A percentile compares a stretch with the other conserved stretches of the same genome.
phyloP scores from a whole-genome alignment of 2,113 vertebrate species.

The Tyrannus savana region DNA sequence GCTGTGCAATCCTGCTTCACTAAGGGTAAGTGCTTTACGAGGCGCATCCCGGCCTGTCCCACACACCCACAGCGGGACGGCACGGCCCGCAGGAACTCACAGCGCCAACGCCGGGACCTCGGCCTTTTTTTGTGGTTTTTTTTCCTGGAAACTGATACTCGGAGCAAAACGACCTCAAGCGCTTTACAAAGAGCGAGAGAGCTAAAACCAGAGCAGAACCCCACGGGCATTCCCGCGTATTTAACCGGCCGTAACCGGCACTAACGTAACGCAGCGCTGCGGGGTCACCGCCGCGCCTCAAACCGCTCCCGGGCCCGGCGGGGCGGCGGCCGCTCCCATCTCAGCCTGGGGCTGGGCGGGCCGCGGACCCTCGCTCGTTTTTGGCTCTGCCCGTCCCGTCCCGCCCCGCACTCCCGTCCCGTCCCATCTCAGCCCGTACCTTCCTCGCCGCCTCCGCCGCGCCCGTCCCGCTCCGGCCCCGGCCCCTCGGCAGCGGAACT shows the following conservation, averaged over 20 bases:
- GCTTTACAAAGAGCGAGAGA: rapidly evolving
- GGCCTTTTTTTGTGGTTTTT: not conserved
- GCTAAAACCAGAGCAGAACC: rapidly evolving
- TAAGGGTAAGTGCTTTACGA: rapidly evolving
- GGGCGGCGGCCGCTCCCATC: not conserved
- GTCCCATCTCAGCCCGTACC: too few species aligned
- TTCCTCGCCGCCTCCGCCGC: not conserved
- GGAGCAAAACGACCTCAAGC: rapidly evolving
- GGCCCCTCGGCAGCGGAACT: not conserved
- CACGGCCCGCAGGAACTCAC: rapidly evolving
- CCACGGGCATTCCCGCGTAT: rapidly evolving
- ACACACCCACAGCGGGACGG: rapidly evolving
- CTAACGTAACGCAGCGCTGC: not conserved
- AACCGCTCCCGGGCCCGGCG: rapidly evolving
- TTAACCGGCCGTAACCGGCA: rapidly evolving
- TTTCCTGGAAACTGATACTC: rapidly evolving
- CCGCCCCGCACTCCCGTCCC: too few species aligned
- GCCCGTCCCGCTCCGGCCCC: rapidly evolving
- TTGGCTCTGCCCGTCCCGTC: rapidly evolving
- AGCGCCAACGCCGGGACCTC: rapidly evolving
- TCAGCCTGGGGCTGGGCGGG: too few species aligned
- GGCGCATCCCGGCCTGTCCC: rapidly evolving
- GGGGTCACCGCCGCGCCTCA: rapidly evolving
- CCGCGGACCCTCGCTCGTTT: not conserved
- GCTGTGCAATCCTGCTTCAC: rapidly evolving